Evolutionary conservation across 64 coral and sea anemone species (phyloP).

Genomic region (Orbicella faveolata): DNA sequence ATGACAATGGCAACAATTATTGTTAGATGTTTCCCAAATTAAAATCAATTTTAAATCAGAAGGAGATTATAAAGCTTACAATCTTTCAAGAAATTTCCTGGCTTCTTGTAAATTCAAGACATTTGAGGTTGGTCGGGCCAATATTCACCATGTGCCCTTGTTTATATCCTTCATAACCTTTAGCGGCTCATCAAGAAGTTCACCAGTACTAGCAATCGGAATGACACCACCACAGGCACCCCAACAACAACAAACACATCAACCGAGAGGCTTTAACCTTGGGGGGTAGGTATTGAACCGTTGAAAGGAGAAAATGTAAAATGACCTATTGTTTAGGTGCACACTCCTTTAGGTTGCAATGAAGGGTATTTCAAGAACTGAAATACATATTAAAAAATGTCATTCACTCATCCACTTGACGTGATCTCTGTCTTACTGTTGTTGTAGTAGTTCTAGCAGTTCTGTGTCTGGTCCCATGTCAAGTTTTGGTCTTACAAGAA

Average conservation of each 20-base stretch:
- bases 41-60: no score
- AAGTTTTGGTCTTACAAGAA: constrained; percentile 75
- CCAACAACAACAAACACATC: constrained; percentile 65
- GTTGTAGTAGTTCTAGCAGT: constrained; percentile 43
- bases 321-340: background rate
- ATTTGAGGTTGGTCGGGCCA: background rate
- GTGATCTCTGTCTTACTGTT: no score
- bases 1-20: no score
- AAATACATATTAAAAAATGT: no score
- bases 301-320: background rate
- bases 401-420: no score
- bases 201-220: constrained; percentile 63
- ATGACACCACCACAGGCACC: constrained; percentile 59
- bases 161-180: constrained; percentile 25
- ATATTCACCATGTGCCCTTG: constrained; percentile 25
- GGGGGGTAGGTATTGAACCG: constrained; percentile 28
- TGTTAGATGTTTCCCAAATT: no score
- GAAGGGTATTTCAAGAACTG: no score
- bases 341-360: no score
- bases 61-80: no score
- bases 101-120: background rate
- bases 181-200: constrained; percentile 69
- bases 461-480: constrained; percentile 57
- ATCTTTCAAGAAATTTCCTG: no score
- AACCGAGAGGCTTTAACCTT: constrained; percentile 58